Conservation (phyloP, 2,888 invertebrate genomes). For the Netelia virgata region DNA sequence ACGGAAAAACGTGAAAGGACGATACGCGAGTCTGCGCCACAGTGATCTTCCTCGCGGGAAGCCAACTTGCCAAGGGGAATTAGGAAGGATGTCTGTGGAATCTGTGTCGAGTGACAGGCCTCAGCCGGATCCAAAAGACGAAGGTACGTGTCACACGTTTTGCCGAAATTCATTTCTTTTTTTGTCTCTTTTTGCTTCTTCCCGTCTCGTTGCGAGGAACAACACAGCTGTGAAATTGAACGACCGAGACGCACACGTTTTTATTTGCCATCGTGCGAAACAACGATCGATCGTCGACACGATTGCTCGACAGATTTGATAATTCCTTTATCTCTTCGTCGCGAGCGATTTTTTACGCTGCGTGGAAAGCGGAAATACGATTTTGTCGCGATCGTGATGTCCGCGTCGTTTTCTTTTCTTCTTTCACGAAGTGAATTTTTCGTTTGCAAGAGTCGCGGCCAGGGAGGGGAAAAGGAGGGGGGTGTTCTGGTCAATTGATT, state of each 20-base stretch:
- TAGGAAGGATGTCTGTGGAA: slow-evolving; percentile 79
- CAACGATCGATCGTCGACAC: slow-evolving; percentile 7
- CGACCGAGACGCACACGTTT: background rate
- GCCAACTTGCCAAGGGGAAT: slow-evolving; percentile 68
- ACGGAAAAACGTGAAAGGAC: slow-evolving; percentile 47
- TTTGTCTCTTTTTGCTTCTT: slow-evolving; percentile 7
- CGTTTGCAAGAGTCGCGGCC: no score
- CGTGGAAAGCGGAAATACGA: slow-evolving; percentile 12
- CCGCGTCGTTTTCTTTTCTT: background rate
- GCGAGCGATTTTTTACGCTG: background rate
- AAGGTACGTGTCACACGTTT: slow-evolving; percentile 71
- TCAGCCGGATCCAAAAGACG: slow-evolving; percentile 76
- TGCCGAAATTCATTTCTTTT: slow-evolving; percentile 5
- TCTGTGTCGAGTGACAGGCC: slow-evolving; percentile 81
- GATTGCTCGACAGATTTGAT: background rate
- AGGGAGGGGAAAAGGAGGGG: no score
- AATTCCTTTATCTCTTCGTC: background rate
- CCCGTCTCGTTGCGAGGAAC: background rate
- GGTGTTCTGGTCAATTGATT: no score
- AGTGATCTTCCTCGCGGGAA: slow-evolving; percentile 63
- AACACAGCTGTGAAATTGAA: slow-evolving; percentile 40
- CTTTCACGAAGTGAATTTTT: no score
- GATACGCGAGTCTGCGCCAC: slow-evolving; percentile 59
- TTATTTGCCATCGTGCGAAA: slow-evolving; percentile 1
- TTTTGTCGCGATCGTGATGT: background rate